Base-by-base conservation (phyloP, 2,888 invertebrate species). In the Melinaea marsaeus region DNA sequence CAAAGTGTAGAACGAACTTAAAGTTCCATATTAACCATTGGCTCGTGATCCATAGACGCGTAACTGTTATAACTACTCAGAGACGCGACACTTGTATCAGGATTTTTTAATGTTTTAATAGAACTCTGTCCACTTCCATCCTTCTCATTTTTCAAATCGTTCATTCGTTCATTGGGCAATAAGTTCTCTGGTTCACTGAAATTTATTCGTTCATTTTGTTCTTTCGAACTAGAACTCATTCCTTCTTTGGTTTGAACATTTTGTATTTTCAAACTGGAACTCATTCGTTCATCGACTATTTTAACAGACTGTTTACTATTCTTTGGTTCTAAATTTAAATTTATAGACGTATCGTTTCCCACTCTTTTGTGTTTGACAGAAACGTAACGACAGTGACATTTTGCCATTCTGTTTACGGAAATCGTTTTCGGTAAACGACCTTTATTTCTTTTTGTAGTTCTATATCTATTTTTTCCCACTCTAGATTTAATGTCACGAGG, bases 31-130 rank as follows among this genome's bases (percentile, higher is more conserved):
- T 58, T 62, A 7, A 71, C 71, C 80, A 84, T 83, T 0, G 82
- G 81, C 45, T 84, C 83, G 2, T 83, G 78, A 2, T 76, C 77
- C 11, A 71, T 57, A 2, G 80, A 79, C 22, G 69, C 57, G 34
- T 64, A 80, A 47, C 77, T 81, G 11, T 79, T 70, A 34, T 78
- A 83, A 33, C 75, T 79, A 48, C 73, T 78, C 0, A 79, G 22
- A 9, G 83, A 77, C 0, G 69, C 68, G 0, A 66, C 59, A 7
- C 72, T 76, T 0, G 75, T 69, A 0, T 71, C 71, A 0, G 70
- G 73, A 33, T 71, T 66, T 32, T 60, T 61, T 2, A 57, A 45
- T 7, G 63, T 61, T 13, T 51, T n/a, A n/a, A 57, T 62, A 32
- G 61, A 60, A 37, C 60, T 69, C 5, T 58, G n/a, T 2, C 2